These are phyloP conservation scores for Pristionchus japonicus DNA, from an alignment of 2,888 invertebrate genomes.

Conservation along the genomic window DNA sequence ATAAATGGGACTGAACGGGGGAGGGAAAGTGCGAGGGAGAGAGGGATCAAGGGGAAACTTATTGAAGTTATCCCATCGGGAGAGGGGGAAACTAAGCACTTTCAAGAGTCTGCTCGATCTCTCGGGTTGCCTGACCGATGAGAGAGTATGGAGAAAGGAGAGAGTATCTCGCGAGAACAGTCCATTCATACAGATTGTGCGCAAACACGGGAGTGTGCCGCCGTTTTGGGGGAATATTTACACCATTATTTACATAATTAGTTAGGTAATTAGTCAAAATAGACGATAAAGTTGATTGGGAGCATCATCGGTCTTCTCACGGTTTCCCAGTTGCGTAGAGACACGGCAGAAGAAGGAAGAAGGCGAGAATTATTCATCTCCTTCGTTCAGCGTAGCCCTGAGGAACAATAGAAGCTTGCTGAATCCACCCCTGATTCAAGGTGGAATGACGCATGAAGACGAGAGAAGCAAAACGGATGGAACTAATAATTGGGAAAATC, in stretches of 20 bases:
- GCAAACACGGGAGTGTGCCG: neutral
- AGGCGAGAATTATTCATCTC: neutral
- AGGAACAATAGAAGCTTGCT: neutral
- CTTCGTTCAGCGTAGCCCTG: neutral
- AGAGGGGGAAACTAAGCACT: neutral
- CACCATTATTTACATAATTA: too few species aligned
- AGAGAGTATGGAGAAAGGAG: neutral
- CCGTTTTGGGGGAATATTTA: neutral
- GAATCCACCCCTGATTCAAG: too few species aligned
- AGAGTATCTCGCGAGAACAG: neutral
- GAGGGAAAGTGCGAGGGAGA: neutral
- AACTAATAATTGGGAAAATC: too few species aligned
- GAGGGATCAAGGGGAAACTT: neutral
- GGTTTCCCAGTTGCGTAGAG: neutral
- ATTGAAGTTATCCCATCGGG: constrained; percentile 18
- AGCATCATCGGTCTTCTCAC: too few species aligned
- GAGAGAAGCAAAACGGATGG: too few species aligned
- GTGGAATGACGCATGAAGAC: too few species aligned
- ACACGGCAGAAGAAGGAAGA: neutral
- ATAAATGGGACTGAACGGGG: constrained; percentile 35
- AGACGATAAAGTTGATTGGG: too few species aligned
- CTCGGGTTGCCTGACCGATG: too few species aligned
- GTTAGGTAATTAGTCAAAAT: too few species aligned
- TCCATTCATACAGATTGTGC: neutral
- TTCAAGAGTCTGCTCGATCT: too few species aligned